Percentiles rank a stretch among this genome's conserved stretches.
Conservation (phyloP, 2,113 vertebrate genomes). For the Malaclemys terrapin region DNA sequence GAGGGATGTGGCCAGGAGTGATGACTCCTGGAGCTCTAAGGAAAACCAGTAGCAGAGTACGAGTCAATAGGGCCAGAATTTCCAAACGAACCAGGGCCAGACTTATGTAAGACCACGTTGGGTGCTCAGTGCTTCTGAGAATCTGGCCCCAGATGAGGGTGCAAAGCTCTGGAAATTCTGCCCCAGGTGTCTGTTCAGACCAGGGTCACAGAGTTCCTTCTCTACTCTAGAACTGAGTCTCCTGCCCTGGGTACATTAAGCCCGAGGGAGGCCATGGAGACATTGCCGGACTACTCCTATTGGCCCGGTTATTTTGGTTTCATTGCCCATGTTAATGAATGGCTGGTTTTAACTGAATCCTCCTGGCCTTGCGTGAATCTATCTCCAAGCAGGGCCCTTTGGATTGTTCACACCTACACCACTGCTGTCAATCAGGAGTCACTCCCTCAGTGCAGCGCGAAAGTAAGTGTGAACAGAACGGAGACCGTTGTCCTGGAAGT, state of each 20-base stretch:
- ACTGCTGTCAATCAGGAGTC: background rate
- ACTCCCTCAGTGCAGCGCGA: rapidly evolving
- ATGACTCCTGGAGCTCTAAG: rapidly evolving
- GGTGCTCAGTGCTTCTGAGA: background rate
- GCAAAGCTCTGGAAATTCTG: background rate
- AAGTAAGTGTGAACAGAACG: rapidly evolving
- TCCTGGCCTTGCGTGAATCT: background rate
- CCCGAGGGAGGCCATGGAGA: background rate
- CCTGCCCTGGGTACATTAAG: rapidly evolving
- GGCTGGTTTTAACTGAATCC: background rate
- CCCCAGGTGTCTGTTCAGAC: background rate
- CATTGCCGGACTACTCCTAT: background rate
- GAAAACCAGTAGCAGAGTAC: background rate
- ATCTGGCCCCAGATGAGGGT: rapidly evolving
- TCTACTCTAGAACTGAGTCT: background rate
- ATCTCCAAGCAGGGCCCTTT: background rate
- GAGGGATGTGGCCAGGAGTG: background rate
- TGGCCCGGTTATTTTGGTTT: background rate
- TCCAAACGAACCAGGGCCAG: rapidly evolving
- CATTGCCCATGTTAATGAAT: rapidly evolving
- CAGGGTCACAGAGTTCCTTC: too few species aligned
- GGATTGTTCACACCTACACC: background rate
- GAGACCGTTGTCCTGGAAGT: rapidly evolving
- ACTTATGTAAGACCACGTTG: rapidly evolving
- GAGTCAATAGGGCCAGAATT: background rate